Conservation (phyloP, 2,113 vertebrate genomes). For the Steatornis caripensis region DNA sequence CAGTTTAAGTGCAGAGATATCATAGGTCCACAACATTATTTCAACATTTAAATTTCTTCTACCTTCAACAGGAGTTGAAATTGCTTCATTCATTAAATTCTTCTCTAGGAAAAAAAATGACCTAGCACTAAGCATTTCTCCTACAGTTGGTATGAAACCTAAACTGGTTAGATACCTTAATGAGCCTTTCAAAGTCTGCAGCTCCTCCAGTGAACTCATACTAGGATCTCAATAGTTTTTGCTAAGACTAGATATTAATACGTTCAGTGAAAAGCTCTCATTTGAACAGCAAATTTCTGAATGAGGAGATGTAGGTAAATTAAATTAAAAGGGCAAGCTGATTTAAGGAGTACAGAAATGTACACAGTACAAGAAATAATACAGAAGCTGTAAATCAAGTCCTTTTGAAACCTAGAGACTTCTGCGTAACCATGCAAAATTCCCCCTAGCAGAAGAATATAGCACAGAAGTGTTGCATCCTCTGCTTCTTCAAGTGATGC, state of each 20-base stretch:
- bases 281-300: background rate
- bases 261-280: background rate
- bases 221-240: background rate
- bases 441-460: background rate
- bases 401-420: background rate
- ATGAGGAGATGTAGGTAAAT: background rate
- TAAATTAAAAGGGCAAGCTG: background rate
- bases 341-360: background rate
- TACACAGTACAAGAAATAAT: background rate
- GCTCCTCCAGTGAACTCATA: background rate
- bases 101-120: background rate
- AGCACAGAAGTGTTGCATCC: background rate
- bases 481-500: background rate
- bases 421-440: background rate
- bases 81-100: background rate
- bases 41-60: background rate
- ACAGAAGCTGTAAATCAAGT: background rate
- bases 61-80: background rate
- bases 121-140: background rate
- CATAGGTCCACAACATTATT: background rate
- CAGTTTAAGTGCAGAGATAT: background rate
- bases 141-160: background rate
- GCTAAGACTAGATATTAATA: background rate
- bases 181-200: background rate
- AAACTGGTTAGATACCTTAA: background rate